phyloP scores from a whole-genome alignment of 30 jellyfish, hydroid and myxozoan species.

The Pseudorhiza aurosa region DNA sequence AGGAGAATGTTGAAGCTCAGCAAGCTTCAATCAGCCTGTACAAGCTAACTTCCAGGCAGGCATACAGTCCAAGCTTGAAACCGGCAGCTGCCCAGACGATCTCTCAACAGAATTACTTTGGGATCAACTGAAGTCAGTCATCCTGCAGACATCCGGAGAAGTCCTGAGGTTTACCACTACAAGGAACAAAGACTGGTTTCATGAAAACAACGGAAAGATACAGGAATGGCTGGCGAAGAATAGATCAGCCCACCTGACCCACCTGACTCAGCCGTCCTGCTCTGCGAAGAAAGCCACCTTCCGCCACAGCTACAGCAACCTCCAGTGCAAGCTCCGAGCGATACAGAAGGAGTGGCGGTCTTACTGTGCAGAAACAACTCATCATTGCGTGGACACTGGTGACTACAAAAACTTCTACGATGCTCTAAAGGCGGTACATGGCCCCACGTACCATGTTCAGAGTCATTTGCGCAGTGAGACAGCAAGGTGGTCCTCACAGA shows the following conservation, averaged over 20 bases:
- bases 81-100: too few relatives aligned
- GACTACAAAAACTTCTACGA: constrained; percentile 10
- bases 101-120: background rate
- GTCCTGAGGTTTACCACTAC: background rate
- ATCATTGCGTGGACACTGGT: background rate
- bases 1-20: too few relatives aligned
- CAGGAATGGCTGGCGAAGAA: constrained; percentile 1
- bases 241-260: background rate
- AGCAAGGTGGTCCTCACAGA: background rate
- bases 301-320: background rate
- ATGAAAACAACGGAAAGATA: background rate
- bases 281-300: background rate
- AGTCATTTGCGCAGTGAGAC: background rate
- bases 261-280: background rate
- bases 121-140: background rate
- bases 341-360: background rate
- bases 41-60: too few relatives aligned
- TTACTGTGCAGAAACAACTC: background rate
- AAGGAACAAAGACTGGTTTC: constrained; percentile 13
- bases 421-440: background rate
- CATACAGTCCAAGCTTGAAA: too few relatives aligned
- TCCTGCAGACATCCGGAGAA: background rate
- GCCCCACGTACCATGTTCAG: constrained; percentile 21
- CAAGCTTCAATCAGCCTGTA: too few relatives aligned
- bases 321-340: constrained; percentile 12